phyloP scores from a whole-genome alignment of 2,113 vertebrate genomes.

The Oxyura jamaicensis region DNA sequence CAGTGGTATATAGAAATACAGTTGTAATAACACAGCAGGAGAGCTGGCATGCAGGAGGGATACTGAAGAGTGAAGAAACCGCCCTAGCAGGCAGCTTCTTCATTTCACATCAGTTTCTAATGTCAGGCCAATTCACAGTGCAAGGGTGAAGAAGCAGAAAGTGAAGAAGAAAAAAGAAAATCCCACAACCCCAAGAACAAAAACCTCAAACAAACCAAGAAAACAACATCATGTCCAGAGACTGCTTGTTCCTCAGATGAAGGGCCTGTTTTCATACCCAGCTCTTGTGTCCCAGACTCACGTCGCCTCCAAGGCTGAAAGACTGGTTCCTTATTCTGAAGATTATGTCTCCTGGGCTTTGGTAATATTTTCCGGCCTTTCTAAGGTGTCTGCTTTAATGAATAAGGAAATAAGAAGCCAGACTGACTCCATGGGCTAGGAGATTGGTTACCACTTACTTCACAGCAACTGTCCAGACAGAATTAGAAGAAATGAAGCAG shows the following conservation, averaged over 20 bases:
- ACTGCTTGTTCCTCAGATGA: slow-evolving; percentile 10
- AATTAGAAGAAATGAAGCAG: slow-evolving; percentile 65
- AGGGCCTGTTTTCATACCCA: slow-evolving; percentile 45
- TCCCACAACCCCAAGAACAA: not conserved
- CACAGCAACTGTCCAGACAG: slow-evolving; percentile 62
- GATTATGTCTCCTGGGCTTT: slow-evolving; percentile 42
- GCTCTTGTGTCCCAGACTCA: slow-evolving; percentile 1
- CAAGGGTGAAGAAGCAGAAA: slow-evolving; percentile 35
- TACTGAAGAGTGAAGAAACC: slow-evolving; percentile 7
- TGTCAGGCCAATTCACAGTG: slow-evolving; percentile 21
- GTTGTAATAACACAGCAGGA: slow-evolving; percentile 36
- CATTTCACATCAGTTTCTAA: slow-evolving; percentile 39
- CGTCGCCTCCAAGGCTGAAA: not conserved
- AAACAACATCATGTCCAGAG: not conserved
- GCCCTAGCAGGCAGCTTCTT: slow-evolving; percentile 42
- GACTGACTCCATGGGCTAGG: slow-evolving; percentile 34
- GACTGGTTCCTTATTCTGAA: slow-evolving; percentile 69
- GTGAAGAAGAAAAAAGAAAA: slow-evolving; percentile 16
- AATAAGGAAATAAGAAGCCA: slow-evolving; percentile 66
- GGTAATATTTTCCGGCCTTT: slow-evolving; percentile 73
- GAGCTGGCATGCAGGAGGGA: not conserved
- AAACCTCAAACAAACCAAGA: slow-evolving; percentile 35
- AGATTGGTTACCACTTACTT: slow-evolving; percentile 76
- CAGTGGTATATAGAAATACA: not conserved
- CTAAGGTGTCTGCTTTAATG: slow-evolving; percentile 71